phyloP scores from a whole-genome alignment of 1,140 invertebrate genomes.

The Proales similis region DNA sequence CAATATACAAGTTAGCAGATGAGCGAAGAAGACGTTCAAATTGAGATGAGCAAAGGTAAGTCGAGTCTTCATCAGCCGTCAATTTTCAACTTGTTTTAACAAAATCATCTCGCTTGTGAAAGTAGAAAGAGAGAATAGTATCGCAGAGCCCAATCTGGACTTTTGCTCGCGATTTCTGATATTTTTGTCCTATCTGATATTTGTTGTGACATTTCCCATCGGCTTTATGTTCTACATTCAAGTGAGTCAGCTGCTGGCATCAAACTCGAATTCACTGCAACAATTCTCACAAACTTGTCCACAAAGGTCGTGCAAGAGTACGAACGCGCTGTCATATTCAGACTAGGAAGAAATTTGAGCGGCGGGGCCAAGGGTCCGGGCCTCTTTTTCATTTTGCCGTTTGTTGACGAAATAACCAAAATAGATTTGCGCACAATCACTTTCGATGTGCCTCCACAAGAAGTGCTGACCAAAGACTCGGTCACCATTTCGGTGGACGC shows the following conservation, averaged over 20 bases:
- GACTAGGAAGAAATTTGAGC: constrained; percentile 3
- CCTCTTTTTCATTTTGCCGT: constrained; percentile 39
- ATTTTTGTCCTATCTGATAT: constrained; percentile 7
- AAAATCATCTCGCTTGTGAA: no score
- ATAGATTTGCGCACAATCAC: constrained; percentile 40
- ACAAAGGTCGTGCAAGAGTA: constrained; percentile 38
- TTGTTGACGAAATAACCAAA: constrained; percentile 32
- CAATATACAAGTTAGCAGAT: no score
- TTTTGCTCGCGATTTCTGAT: constrained; percentile 25
- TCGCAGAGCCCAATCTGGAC: no score
- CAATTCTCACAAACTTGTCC: neutral
- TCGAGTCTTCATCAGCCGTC: no score
- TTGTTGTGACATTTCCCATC: constrained; percentile 26
- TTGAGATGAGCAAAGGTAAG: no score
- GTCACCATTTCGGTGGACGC: constrained; percentile 39
- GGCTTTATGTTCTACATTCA: constrained; percentile 32
- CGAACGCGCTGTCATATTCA: constrained; percentile 38
- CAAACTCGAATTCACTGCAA: neutral
- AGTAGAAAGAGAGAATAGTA: no score
- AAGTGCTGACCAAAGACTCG: constrained; percentile 40
- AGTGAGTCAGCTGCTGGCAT: neutral
- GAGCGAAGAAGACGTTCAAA: no score
- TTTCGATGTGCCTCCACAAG: constrained; percentile 40
- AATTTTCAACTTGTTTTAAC: no score
- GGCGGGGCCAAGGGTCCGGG: constrained; percentile 39